Evolutionary conservation across 2,888 invertebrate genomes (phyloP).

Genomic region (Stenoptilia bipunctidactyla): DNA sequence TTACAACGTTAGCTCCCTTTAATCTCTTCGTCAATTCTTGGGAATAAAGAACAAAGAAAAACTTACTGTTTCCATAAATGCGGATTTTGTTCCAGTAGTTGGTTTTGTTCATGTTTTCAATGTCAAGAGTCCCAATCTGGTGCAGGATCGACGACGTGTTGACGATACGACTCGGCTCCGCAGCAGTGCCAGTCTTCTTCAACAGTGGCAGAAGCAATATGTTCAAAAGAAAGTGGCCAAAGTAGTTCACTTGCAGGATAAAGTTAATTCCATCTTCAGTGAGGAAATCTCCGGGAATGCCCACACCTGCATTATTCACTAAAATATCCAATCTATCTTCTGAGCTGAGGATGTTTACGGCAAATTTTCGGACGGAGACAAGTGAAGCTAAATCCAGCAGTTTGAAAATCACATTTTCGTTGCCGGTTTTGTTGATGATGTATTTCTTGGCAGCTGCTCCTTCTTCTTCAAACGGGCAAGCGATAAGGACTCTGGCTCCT

Average conservation of each 20-base stretch:
- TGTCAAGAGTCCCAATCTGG: slow-evolving; percentile 72
- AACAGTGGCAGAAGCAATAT: slow-evolving; percentile 85
- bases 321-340: slow-evolving; percentile 82
- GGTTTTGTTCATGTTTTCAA: slow-evolving; percentile 74
- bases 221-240: slow-evolving; percentile 90
- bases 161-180: slow-evolving; percentile 77
- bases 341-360: slow-evolving; percentile 76
- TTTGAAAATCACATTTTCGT: slow-evolving; percentile 74
- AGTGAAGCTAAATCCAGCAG: slow-evolving; percentile 79
- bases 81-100: slow-evolving; percentile 41
- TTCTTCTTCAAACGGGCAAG: slow-evolving; percentile 37
- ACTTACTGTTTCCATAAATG: slow-evolving; percentile 73
- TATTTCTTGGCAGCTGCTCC: slow-evolving; percentile 53
- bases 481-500: slow-evolving; percentile 40
- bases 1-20: slow-evolving; percentile 74
- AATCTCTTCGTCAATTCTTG: slow-evolving; percentile 76
- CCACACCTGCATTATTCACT: slow-evolving; percentile 89
- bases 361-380: slow-evolving; percentile 82
- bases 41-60: slow-evolving; percentile 79
- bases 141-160: slow-evolving; percentile 82
- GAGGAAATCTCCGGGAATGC: slow-evolving; percentile 59
- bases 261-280: slow-evolving; percentile 85
- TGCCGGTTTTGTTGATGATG: slow-evolving; percentile 72
- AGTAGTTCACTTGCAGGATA: slow-evolving; percentile 92
- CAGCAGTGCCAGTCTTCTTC: slow-evolving; percentile 59